phyloP scores from a whole-genome alignment of 2,113 vertebrate genomes.

The Hippoglossus stenolepis region DNA sequence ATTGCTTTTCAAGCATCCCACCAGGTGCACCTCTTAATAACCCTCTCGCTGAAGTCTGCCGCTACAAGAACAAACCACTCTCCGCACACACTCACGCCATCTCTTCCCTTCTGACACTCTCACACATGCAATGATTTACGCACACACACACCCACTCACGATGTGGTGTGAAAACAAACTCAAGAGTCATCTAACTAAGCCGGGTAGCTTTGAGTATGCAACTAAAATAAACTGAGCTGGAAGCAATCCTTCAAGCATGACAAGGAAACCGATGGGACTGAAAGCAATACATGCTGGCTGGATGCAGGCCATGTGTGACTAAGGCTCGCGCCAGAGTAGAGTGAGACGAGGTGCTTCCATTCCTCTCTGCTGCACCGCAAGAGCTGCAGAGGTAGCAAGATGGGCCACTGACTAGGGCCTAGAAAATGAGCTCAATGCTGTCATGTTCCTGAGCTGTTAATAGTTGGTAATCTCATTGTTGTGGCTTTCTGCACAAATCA shows the following conservation, averaged over 20 bases:
- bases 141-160: slow-evolving; percentile 40
- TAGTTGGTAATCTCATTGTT: background rate
- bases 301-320: slow-evolving; percentile 79
- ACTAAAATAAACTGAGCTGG: slow-evolving; percentile 86
- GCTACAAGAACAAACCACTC: slow-evolving; percentile 13
- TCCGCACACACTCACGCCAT: slow-evolving; percentile 11
- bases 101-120: slow-evolving; percentile 11
- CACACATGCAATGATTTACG: slow-evolving; percentile 51
- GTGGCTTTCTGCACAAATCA: background rate
- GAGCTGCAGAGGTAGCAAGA: slow-evolving; percentile 2
- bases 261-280: slow-evolving; percentile 60
- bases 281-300: slow-evolving; percentile 72
- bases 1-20: slow-evolving; percentile 66
- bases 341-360: slow-evolving; percentile 37
- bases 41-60: slow-evolving; percentile 26
- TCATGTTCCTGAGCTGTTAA: background rate
- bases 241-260: slow-evolving; percentile 81
- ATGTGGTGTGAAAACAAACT: slow-evolving; percentile 71
- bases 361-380: slow-evolving; percentile 7
- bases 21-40: slow-evolving; percentile 63
- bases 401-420: background rate
- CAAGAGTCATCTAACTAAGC: slow-evolving; percentile 83
- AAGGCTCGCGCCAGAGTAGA: slow-evolving; percentile 68
- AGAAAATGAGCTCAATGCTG: slow-evolving; percentile 5
- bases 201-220: slow-evolving; percentile 79